Evolutionary conservation across 2,888 invertebrate species (phyloP), one percentile per base, ranked within the genome.

Genomic region (Apeira syringaria): DNA sequence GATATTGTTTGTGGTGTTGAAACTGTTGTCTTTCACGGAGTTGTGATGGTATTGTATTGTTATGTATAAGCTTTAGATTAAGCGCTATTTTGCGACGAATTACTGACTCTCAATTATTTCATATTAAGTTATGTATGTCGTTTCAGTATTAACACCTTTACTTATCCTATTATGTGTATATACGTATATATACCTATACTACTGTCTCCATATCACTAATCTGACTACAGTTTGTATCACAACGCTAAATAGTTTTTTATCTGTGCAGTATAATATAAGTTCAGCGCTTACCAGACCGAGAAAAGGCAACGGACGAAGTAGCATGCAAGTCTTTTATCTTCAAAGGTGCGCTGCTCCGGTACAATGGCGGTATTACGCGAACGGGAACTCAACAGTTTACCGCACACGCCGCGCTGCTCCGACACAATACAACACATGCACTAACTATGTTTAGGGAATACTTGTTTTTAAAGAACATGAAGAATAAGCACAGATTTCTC

Each of bases 311-410:
- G 64, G 64, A 58, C 67, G 64, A 61, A 61, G 65, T 63, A 62
- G 66, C 65, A 64, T 61, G 62, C 61, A 67, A 67, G 59, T 68
- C 72, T 76, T 78, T 79, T 79, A 75, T 75, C 74, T 74, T 72
- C 74, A 73, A 75, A 81, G 76, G 74, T 81, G 78, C 70, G 69
- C 62, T 56, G 69, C 69, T 68, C 62, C 56, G 69, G 69, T 68
- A 80, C 77, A 83, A 79, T 76, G 66, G 69, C 62, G 65, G 72
- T 65, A 69, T 76, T 70, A 75, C 70, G 68, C 69, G 76, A 78
- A 77, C 71, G 76, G 74, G 78, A 74, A 65, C 67, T 70, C 61
- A 68, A 69, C 71, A 77, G 72, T 77, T 74, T 70, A 69, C 69
- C 60, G 65, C 62, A 65, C 61, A 63, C 54, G 64, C n/a, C n/a